Evolutionary conservation across 2,113 vertebrate genomes (phyloP), one percentile per base, ranked within the genome.

Genomic region (Mixornis gularis): DNA sequence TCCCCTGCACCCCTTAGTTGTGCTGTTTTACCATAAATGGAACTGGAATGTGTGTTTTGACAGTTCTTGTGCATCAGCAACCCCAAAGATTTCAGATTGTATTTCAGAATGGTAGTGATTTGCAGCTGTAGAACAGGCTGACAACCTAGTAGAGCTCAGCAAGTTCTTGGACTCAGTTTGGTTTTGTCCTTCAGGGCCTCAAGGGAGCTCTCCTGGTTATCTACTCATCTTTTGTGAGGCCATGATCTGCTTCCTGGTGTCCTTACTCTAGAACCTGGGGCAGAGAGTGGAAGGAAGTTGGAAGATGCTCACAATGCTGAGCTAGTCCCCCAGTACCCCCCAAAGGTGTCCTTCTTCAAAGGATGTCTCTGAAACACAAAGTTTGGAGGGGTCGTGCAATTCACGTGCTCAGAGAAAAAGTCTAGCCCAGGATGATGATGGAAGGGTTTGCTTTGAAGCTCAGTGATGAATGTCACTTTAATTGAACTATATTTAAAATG

Each of bases 401-500:
- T 81, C 59, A 34, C n/a, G 79, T 34, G 43, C 43, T 83, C 60
- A 24, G 48, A 91, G 71, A 30, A 60, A 20, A 79, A 53, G n/a
- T 53, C 46, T 77, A 34, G 32, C 76, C 38, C 56, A 24, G 51
- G 60, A 55, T 93, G 76, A 32, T 5, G 25, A 72, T 43, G 49
- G 46, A 90, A 74, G 71, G 40, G 43, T 91, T 93, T 60, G 36
- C 69, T 89, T 79, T 93, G 90, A 85, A 93, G 68, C 51, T 79
- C 30, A 9, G 64, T 88, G 79, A 80, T 2, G 3, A 73, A 46
- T 77, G 72, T 95, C 68, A 80, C 52, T 94, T 78, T 63, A 80
- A 73, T 85, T 79, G 85, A 95, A 88, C 68, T 92, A n/a, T 59
- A 90, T 93, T 92, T 90, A 84, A 93, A 95, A 92, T 60, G 30